phyloP scores from a whole-genome alignment of 35 echinoderm and acorn worm genomes.

The Eucidaris tribuloides region DNA sequence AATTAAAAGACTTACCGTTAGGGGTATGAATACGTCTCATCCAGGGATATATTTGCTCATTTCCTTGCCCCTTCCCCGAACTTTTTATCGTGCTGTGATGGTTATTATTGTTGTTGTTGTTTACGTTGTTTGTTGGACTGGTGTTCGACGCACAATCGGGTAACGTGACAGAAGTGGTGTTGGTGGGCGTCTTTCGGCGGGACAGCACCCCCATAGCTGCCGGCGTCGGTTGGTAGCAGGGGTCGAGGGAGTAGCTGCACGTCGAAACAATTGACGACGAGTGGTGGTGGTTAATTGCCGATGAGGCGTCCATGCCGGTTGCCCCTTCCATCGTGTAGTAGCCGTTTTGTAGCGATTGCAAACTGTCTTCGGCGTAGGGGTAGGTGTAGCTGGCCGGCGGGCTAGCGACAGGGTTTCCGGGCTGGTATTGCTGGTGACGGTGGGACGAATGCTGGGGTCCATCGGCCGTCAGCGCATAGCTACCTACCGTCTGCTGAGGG shows the following conservation, averaged over 20 bases:
- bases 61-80: slow-evolving; percentile 16
- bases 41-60: slow-evolving; percentile 25
- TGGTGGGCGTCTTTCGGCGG: slow-evolving; percentile 14
- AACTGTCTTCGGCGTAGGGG: slow-evolving; percentile 17
- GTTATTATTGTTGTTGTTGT: slow-evolving; percentile 27
- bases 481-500: slow-evolving; percentile 28
- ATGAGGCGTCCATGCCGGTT: slow-evolving; percentile 13
- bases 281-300: slow-evolving; percentile 22
- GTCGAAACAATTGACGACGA: not conserved
- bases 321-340: slow-evolving; percentile 33
- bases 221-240: slow-evolving; percentile 19
- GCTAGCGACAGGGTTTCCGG: slow-evolving; percentile 26
- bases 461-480: slow-evolving; percentile 22
- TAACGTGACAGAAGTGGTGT: slow-evolving; percentile 14
- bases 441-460: slow-evolving; percentile 22
- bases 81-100: slow-evolving; percentile 24
- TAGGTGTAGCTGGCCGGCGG: slow-evolving; percentile 29
- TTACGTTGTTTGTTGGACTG: slow-evolving; percentile 11
- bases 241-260: not conserved
- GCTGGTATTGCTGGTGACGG: slow-evolving; percentile 20
- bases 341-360: slow-evolving; percentile 24
- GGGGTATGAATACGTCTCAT: slow-evolving; percentile 13
- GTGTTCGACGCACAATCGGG: slow-evolving; percentile 15
- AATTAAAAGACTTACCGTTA: not conserved
- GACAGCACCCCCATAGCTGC: not conserved